Percentiles rank a stretch among this genome's conserved stretches.
Evolutionary conservation across 2,888 invertebrate species (phyloP).

Genomic region (Homarus gammarus): DNA sequence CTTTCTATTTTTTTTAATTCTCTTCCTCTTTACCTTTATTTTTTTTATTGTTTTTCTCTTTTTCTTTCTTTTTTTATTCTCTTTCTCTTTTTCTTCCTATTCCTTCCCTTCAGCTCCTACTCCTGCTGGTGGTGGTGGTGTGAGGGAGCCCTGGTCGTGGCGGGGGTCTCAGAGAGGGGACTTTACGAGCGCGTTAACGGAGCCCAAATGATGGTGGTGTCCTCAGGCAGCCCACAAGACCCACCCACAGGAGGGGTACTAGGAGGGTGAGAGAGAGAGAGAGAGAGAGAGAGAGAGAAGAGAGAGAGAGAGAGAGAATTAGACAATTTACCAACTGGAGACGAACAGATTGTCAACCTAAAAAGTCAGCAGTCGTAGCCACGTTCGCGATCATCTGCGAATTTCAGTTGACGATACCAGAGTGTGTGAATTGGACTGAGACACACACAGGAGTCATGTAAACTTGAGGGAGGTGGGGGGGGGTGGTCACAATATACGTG

Average conservation of each 20-base stretch:
- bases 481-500: neutral
- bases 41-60: neutral
- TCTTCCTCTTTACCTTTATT: neutral
- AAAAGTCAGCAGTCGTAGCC: no score
- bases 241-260: slow-evolving; percentile 8
- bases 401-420: no score
- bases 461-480: neutral
- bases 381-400: no score
- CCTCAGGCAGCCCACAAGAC: slow-evolving; percentile 44
- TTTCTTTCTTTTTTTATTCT: neutral
- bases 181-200: slow-evolving; percentile 60
- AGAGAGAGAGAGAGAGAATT: neutral
- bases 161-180: slow-evolving; percentile 41
- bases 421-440: no score
- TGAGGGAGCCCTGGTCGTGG: neutral
- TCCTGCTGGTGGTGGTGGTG: neutral
- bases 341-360: neutral
- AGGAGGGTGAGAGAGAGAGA: neutral
- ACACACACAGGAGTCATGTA: no score
- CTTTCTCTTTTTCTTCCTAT: neutral
- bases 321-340: neutral
- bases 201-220: slow-evolving; percentile 59
- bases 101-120: no score
- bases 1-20: neutral
- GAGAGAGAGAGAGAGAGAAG: neutral